These are phyloP conservation scores for Apomyelois bistriatella DNA, from an alignment of 2,888 invertebrate species.

Conservation along the genomic window DNA sequence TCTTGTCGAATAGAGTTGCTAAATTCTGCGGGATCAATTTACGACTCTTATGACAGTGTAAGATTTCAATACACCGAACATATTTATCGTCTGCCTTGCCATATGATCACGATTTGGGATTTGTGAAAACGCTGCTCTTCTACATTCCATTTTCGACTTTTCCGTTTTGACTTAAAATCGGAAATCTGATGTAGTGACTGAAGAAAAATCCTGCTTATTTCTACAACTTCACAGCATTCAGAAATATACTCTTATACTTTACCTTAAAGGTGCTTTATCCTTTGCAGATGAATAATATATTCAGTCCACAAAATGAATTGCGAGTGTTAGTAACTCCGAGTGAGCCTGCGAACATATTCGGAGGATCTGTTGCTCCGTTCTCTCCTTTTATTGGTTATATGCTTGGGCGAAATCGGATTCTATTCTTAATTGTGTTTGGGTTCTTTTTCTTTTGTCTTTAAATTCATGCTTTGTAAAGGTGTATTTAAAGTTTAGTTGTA, in stretches of 20 bases:
- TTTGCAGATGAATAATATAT: conserved; percentile 64
- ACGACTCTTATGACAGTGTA: conserved; percentile 65
- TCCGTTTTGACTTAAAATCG: conserved; percentile 36
- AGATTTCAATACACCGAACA: conserved; percentile 71
- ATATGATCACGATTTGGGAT: conserved; percentile 69
- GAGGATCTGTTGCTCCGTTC: conserved; percentile 74
- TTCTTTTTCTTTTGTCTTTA: conserved; percentile 50
- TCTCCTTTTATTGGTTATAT: conserved; percentile 64
- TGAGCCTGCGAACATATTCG: conserved; percentile 79
- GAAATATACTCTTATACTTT: conserved; percentile 53
- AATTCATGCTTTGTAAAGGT: conserved; percentile 46
- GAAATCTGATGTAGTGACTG: conserved; percentile 38
- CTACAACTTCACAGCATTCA: conserved; percentile 44
- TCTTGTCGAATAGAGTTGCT: conserved; percentile 50
- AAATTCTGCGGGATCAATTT: conserved; percentile 56
- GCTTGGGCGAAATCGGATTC: conserved; percentile 52
- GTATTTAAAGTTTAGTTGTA: conserved; percentile 44
- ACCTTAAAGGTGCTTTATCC: conserved; percentile 55
- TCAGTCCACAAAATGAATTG: conserved; percentile 80
- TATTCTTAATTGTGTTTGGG: conserved; percentile 55
- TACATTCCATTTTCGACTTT: conserved; percentile 41
- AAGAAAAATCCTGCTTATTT: conserved; percentile 57
- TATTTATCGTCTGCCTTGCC: conserved; percentile 65
- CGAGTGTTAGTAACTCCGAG: conserved; percentile 78
- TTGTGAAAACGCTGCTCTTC: conserved; percentile 50